Percentiles rank a stretch among this genome's conserved stretches.
These are phyloP conservation scores for Drosophila nikananu DNA, from an alignment of 1,140 invertebrate species.

Conservation along the genomic window DNA sequence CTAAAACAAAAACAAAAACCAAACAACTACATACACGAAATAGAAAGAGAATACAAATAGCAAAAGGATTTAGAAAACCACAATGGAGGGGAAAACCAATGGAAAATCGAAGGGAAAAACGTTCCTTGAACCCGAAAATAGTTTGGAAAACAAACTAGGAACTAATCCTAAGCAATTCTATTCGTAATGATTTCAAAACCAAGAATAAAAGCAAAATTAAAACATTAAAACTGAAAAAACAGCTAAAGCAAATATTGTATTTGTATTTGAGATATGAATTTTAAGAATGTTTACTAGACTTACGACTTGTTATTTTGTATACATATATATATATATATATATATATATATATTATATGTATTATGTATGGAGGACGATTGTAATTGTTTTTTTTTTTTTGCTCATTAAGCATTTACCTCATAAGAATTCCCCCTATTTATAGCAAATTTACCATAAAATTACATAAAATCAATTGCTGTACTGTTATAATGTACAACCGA, in stretches of 20 bases:
- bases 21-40: conserved; percentile 37
- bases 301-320: conserved; percentile 82
- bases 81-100: not conserved
- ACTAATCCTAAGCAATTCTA: conserved; percentile 15
- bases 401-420: conserved; percentile 79
- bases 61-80: not conserved
- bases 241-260: conserved; percentile 50
- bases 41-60: conserved; percentile 7
- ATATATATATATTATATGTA: conserved; percentile 48
- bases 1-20: conserved; percentile 11
- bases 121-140: conserved; percentile 7
- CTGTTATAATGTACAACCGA: conserved; percentile 74
- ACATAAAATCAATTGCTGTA: conserved; percentile 75
- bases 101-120: conserved; percentile 9
- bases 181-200: conserved; percentile 18
- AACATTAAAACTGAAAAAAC: conserved; percentile 17
- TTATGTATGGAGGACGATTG: conserved; percentile 60
- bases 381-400: conserved; percentile 72
- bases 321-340: conserved; percentile 60
- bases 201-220: conserved; percentile 5
- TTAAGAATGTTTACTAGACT: conserved; percentile 81
- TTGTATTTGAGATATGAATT: conserved; percentile 80
- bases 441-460: conserved; percentile 76
- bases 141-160: not conserved
- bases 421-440: conserved; percentile 81